Percentiles rank a stretch among this genome's conserved stretches.
Evolutionary conservation across 30 jellyfish, hydroid and myxozoan genomes (phyloP).

Genomic region (Pelagia noctiluca): DNA sequence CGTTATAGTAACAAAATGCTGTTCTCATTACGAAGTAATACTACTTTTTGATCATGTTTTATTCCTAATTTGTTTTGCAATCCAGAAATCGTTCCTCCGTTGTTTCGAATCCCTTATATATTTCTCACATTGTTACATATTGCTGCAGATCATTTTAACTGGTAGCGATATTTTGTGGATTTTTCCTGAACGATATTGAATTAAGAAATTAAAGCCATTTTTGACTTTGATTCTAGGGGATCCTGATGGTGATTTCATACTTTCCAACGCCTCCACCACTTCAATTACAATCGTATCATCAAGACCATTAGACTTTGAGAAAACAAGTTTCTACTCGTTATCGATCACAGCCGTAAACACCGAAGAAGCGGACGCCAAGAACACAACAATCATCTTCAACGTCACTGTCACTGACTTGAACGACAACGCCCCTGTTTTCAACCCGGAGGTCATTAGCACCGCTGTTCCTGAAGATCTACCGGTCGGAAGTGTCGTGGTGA

Average conservation of each 20-base stretch:
- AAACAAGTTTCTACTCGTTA: slow-evolving; percentile 51
- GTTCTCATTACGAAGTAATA: too few relatives aligned
- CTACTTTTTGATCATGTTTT: too few relatives aligned
- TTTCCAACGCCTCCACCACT: slow-evolving; percentile 63
- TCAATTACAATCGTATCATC: slow-evolving; percentile 50
- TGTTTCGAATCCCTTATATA: too few relatives aligned
- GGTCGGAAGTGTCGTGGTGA: slow-evolving; percentile 60
- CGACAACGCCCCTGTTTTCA: slow-evolving; percentile 89
- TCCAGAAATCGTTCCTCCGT: too few relatives aligned
- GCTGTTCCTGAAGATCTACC: slow-evolving; percentile 85
- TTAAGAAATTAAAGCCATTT: too few relatives aligned
- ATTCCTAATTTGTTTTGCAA: too few relatives aligned
- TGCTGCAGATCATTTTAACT: too few relatives aligned
- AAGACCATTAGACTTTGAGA: slow-evolving; percentile 80
- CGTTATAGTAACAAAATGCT: too few relatives aligned
- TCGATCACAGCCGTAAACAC: slow-evolving; percentile 77
- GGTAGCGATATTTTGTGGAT: too few relatives aligned
- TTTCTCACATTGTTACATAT: too few relatives aligned
- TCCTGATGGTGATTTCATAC: slow-evolving; percentile 56
- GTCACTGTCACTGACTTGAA: slow-evolving; percentile 76
- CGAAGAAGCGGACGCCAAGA: slow-evolving; percentile 84
- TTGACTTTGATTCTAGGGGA: slow-evolving; percentile 73
- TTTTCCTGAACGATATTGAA: too few relatives aligned
- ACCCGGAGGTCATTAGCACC: slow-evolving; percentile 23
- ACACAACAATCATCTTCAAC: slow-evolving; percentile 64